phyloP scores from a whole-genome alignment of 2,113 vertebrate species.

The Cynopterus brachyotis region DNA sequence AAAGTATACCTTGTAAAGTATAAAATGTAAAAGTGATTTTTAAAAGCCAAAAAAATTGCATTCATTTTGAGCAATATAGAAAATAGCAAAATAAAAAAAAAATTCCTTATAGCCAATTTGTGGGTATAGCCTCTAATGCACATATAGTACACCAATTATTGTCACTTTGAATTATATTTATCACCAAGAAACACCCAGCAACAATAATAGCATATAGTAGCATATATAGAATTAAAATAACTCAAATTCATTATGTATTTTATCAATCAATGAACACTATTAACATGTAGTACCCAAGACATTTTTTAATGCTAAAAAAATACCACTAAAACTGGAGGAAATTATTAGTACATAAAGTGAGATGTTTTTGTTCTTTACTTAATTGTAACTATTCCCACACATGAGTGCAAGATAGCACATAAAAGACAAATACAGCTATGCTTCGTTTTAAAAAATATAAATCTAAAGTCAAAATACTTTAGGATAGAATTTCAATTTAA shows the following conservation, averaged over 20 bases:
- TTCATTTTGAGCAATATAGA: neutral
- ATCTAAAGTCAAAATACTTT: neutral
- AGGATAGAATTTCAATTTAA: neutral
- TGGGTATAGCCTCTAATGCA: neutral
- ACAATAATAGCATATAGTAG: neutral
- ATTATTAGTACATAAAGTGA: neutral
- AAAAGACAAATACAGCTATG: neutral
- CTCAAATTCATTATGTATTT: neutral
- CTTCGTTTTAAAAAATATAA: neutral
- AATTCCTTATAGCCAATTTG: neutral
- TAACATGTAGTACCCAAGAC: neutral
- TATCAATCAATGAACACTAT: neutral
- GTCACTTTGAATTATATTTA: neutral
- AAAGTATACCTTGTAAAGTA: neutral
- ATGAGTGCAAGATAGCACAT: neutral
- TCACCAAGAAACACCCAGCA: neutral
- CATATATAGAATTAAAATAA: neutral
- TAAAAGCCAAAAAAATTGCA: neutral
- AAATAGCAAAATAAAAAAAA: neutral
- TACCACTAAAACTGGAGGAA: neutral
- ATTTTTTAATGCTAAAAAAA: slow-evolving; percentile 15
- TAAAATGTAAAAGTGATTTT: neutral
- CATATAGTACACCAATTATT: neutral
- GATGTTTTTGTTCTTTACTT: neutral
- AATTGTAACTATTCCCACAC: neutral